Evolutionary conservation across 1,140 invertebrate genomes (phyloP), one percentile per base, ranked within the genome.

Genomic region (Chymomyza costata): DNA sequence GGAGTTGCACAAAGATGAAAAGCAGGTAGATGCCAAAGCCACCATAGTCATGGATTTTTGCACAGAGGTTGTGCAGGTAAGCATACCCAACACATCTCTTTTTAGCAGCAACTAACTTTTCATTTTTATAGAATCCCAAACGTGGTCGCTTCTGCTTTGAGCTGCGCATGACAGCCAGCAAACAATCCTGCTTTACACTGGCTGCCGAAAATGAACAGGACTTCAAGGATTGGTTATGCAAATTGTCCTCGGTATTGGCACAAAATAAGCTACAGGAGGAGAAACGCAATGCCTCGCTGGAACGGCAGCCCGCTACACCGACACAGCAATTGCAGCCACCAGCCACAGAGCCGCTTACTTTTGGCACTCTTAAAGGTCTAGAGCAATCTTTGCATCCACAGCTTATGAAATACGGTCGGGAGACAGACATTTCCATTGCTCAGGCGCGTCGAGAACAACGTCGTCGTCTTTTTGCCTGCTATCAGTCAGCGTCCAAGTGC

Each of bases 41-140:
- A 93, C 93, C n/a, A 94, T 97, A 86, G 94, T 95, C 55, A 93
- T 97, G 91, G 95, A 97, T 85, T 94, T 95, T 86, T 97, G 95
- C 78, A 92, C 91, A 1, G 93, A 96, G 84, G 93, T 96, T 65
- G 89, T 94, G 37, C 92, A 92, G 86, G 93, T 94, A 87, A 87
- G 76, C 71, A 1, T 5, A 2, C 3, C 16, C 6, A 21, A n/a
- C 2, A n/a, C 15, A 18, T 8, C 1, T 1, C 6, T n/a, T n/a
- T n/a, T n/a, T n/a, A n/a, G n/a, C n/a, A n/a, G n/a, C n/a, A n/a
- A 6, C 6, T 46, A 11, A 52, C 3, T 3, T 16, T 38, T 45
- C 54, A 11, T 11, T 1, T 11, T 49, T 86, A 28, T 74, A 95
- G 93, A 96, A 94, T 88, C 86, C 91, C 19, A 95, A 95, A 87